These are phyloP conservation scores for Bombus haemorrhoidalis DNA, from an alignment of 1,140 invertebrate genomes.

Conservation along the genomic window DNA sequence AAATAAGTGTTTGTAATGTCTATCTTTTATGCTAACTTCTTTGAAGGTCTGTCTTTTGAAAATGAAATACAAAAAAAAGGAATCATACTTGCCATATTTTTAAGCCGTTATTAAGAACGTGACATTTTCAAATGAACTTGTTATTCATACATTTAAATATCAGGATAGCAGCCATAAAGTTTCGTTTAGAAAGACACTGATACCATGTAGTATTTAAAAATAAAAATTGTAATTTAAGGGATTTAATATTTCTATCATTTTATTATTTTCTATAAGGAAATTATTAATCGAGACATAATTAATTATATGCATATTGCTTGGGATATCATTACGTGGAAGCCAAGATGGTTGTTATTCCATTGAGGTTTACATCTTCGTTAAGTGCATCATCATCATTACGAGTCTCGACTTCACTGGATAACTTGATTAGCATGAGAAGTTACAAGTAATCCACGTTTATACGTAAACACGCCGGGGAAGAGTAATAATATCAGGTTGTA, in stretches of 20 bases:
- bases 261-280: not conserved
- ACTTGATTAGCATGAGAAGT: slow-evolving; percentile 9
- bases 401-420: not conserved
- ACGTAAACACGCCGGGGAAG: not conserved
- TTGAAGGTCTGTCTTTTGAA: too few species aligned
- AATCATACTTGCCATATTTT: too few species aligned
- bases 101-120: too few species aligned
- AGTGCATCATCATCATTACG: slow-evolving; percentile 15
- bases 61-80: too few species aligned
- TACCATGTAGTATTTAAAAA: not conserved
- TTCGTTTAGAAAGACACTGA: too few species aligned
- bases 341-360: not conserved
- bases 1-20: too few species aligned
- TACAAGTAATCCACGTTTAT: not conserved
- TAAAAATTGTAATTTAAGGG: not conserved
- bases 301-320: not conserved
- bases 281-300: not conserved
- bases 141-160: too few species aligned
- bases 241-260: too few species aligned
- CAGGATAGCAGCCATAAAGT: too few species aligned
- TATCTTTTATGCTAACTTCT: too few species aligned
- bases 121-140: too few species aligned
- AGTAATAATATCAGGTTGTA: not conserved
- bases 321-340: not conserved
- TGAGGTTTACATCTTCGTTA: slow-evolving; percentile 10